phyloP scores from a whole-genome alignment of 1,140 invertebrate genomes.

The Lasaia peninsularis region DNA sequence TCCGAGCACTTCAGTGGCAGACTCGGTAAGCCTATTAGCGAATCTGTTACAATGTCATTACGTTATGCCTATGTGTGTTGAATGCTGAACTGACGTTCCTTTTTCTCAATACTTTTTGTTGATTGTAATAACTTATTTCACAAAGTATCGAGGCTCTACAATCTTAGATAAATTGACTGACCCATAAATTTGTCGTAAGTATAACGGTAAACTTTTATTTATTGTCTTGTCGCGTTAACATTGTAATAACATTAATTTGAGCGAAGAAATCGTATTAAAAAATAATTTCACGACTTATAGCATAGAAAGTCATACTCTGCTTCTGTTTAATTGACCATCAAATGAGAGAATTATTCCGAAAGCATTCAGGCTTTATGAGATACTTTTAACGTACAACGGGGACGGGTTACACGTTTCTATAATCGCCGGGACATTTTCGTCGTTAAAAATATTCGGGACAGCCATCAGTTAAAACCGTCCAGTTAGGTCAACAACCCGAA shows the following conservation, averaged over 20 bases:
- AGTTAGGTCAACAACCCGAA: constrained; percentile 56
- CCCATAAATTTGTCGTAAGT: not conserved
- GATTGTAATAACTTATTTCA: not conserved
- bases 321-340: constrained; percentile 3
- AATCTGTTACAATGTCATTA: constrained; percentile 25
- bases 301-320: constrained; percentile 44
- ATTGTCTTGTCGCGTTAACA: not conserved
- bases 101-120: not conserved
- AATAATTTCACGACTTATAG: constrained; percentile 38
- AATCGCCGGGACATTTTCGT: constrained; percentile 40
- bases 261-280: constrained; percentile 31
- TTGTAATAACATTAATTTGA: constrained; percentile 11
- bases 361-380: not conserved
- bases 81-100: constrained; percentile 35
- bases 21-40: constrained; percentile 54
- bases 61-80: constrained; percentile 34
- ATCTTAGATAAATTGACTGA: not conserved
- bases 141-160: no score
- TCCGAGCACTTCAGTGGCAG: constrained; percentile 60
- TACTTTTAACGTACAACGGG: constrained; percentile 3
- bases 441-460: constrained; percentile 58
- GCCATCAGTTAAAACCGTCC: constrained; percentile 50
- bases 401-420: constrained; percentile 10
- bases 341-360: constrained; percentile 7
- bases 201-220: not conserved